Percentiles rank a stretch among this genome's conserved stretches.
Conservation (phyloP, 2,797 vertebrate species). For the Hylomyscus alleni region DNA sequence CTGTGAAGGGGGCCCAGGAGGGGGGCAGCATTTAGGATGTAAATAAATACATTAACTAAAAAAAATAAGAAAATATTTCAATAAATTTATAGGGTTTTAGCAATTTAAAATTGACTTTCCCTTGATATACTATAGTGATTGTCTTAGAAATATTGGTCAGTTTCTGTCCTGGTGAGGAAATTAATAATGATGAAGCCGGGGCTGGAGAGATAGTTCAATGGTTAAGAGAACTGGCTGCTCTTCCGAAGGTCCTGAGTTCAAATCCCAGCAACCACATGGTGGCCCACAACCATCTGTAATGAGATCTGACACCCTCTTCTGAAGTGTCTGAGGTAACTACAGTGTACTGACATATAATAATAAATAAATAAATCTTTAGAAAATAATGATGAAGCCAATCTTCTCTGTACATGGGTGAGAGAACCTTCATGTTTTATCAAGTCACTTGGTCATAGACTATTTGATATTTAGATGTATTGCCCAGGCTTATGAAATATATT, state of each 20-base stretch:
- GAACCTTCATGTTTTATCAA: background rate
- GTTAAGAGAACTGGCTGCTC: no score
- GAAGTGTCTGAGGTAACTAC: no score
- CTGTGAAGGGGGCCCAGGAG: no score
- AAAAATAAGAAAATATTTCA: slow-evolving; percentile 35
- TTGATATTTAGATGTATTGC: background rate
- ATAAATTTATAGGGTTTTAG: slow-evolving; percentile 15
- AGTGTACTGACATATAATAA: no score
- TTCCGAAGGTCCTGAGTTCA: no score
- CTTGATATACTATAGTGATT: background rate
- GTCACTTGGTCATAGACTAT: background rate
- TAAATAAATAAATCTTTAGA: no score
- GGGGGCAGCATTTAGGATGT: background rate
- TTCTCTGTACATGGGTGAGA: background rate
- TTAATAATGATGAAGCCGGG: background rate
- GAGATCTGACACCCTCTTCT: no score
- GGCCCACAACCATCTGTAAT: no score
- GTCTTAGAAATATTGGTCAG: slow-evolving; percentile 34
- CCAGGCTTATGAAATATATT: background rate
- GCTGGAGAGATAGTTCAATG: no score
- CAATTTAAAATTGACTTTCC: slow-evolving; percentile 62
- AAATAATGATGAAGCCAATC: background rate
- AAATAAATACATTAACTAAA: background rate
- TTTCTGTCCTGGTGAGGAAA: slow-evolving; percentile 23
- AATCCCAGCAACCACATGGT: no score